These are phyloP conservation scores for Anoncus sp. DNA, from an alignment of 2,888 invertebrate species.

Conservation along the genomic window DNA sequence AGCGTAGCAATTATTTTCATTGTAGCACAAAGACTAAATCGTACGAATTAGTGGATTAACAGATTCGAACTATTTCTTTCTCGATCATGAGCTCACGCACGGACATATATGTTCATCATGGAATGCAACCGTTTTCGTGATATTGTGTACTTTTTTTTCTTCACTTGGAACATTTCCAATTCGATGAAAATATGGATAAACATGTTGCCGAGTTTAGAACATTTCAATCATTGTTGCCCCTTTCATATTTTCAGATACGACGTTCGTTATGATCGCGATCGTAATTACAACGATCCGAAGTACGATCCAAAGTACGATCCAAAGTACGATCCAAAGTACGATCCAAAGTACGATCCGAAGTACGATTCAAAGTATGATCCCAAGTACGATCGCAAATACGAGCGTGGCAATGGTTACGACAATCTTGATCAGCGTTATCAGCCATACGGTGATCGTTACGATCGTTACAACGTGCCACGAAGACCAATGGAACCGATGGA, in stretches of 20 bases:
- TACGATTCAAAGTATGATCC: conserved; percentile 69
- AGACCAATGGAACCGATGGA: conserved; percentile 66
- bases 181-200: no score
- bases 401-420: conserved; percentile 78
- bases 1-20: no score
- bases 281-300: conserved; percentile 68
- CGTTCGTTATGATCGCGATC: conserved; percentile 70
- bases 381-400: conserved; percentile 68
- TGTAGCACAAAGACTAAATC: no score
- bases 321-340: conserved; percentile 60
- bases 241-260: conserved; percentile 69
- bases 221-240: neutral
- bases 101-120: no score
- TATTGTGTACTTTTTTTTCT: no score
- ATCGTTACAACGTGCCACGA: conserved; percentile 69
- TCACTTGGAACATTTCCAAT: no score
- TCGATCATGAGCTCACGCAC: no score
- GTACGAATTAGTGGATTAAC: no score
- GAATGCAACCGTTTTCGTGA: no score
- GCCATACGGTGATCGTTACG: conserved; percentile 69
- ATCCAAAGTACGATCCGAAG: conserved; percentile 65
- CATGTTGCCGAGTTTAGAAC: neutral
- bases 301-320: conserved; percentile 69
- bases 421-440: conserved; percentile 74
- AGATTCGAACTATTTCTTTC: no score